Evolutionary conservation across 2,797 vertebrate species (phyloP).

Genomic region (Tinamus major): DNA sequence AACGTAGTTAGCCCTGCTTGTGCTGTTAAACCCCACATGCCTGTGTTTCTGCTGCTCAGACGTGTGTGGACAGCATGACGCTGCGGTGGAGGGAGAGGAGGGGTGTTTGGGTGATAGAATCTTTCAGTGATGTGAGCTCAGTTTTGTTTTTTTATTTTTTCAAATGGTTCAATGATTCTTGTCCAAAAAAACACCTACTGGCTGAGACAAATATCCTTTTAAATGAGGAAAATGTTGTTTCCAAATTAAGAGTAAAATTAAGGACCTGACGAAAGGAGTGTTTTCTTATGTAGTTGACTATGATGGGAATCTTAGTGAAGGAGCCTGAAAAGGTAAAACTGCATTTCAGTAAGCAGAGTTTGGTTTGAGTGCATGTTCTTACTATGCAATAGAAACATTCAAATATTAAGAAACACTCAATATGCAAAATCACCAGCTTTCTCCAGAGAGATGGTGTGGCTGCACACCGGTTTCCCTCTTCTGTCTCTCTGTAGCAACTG

Average conservation of each 20-base stretch:
- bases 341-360: not conserved
- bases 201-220: not conserved
- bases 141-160: not conserved
- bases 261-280: not conserved
- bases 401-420: not conserved
- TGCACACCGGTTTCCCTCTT: not conserved
- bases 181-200: not conserved
- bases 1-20: not conserved
- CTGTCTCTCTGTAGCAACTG: not conserved
- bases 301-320: not conserved
- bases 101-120: not conserved
- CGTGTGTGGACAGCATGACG: not conserved
- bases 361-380: not conserved
- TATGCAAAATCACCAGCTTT: not conserved
- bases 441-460: not conserved
- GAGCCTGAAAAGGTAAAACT: not conserved
- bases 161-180: not conserved
- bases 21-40: not conserved
- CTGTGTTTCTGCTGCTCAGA: not conserved
- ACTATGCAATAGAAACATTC: not conserved
- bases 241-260: not conserved
- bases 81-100: not conserved
- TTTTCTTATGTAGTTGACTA: not conserved
- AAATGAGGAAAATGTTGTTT: not conserved
- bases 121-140: not conserved